phyloP scores from a whole-genome alignment of 2,797 vertebrate genomes.

The Tympanoctomys barrerae region DNA sequence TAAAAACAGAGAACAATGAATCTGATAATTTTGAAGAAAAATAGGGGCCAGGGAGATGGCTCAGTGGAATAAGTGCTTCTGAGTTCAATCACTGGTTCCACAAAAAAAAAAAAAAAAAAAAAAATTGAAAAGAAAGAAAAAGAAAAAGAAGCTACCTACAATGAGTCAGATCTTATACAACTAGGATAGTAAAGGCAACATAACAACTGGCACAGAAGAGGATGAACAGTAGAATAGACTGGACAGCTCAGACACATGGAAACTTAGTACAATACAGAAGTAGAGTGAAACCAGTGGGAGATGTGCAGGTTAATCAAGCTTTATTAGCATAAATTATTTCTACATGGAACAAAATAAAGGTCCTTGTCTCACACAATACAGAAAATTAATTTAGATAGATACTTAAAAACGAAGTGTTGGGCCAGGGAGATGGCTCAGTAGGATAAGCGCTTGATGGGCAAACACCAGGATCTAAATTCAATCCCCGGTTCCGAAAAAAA shows the following conservation, averaged over 20 bases:
- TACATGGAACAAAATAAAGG: not conserved
- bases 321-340: not conserved
- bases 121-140: not conserved
- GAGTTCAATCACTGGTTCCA: too few relatives aligned
- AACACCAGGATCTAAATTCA: too few relatives aligned
- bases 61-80: too few relatives aligned
- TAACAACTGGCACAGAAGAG: not conserved
- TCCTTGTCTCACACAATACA: not conserved
- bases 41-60: not conserved
- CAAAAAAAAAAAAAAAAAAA: too few relatives aligned
- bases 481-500: too few relatives aligned
- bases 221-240: not conserved
- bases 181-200: not conserved
- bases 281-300: not conserved
- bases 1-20: not conserved
- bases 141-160: not conserved
- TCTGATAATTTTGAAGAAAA: constrained; percentile 37
- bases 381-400: constrained; percentile 33
- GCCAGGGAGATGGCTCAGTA: too few relatives aligned
- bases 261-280: not conserved
- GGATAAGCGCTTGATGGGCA: too few relatives aligned
- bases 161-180: not conserved
- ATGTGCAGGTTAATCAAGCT: not conserved
- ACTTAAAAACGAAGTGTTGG: not conserved
- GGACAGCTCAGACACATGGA: not conserved